phyloP scores from a whole-genome alignment of 2,888 invertebrate species.

The Plebejus melissa region DNA sequence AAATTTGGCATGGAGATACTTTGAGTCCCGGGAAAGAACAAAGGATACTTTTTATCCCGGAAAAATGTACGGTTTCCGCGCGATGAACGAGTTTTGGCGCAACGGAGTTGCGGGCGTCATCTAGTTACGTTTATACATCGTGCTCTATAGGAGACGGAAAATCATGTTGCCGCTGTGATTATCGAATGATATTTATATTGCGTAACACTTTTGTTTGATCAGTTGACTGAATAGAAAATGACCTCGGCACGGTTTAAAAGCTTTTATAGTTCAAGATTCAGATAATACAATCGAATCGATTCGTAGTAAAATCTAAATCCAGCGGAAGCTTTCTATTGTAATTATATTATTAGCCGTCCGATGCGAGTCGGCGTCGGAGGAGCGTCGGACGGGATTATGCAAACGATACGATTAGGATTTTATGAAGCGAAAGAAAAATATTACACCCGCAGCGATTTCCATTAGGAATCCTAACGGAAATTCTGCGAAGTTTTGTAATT shows the following conservation, averaged over 20 bases:
- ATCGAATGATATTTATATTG: constrained; percentile 15
- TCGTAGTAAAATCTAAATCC: constrained; percentile 6
- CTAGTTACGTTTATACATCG: not conserved
- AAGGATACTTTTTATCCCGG: no score
- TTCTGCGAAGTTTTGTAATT: constrained; percentile 9
- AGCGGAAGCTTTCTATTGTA: not conserved
- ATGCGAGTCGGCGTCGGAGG: not conserved
- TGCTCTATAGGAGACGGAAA: not conserved
- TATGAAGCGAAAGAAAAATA: constrained; percentile 18
- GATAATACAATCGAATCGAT: constrained; percentile 14
- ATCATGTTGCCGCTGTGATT: not conserved
- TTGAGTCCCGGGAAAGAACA: no score
- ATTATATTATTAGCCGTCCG: constrained; percentile 1
- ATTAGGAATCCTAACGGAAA: not conserved
- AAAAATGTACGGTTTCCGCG: no score
- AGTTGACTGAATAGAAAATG: constrained; percentile 11
- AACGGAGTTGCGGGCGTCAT: no score
- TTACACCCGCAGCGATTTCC: constrained; percentile 8
- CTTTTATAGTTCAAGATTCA: constrained; percentile 16
- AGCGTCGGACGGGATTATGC: not conserved
- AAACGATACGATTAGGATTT: constrained; percentile 15
- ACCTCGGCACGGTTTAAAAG: constrained; percentile 17
- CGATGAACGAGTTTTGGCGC: no score
- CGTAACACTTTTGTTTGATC: constrained; percentile 8
- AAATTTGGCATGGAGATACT: no score